Conservation (phyloP, 2,888 invertebrate species). For the Craniophora ligustri region DNA sequence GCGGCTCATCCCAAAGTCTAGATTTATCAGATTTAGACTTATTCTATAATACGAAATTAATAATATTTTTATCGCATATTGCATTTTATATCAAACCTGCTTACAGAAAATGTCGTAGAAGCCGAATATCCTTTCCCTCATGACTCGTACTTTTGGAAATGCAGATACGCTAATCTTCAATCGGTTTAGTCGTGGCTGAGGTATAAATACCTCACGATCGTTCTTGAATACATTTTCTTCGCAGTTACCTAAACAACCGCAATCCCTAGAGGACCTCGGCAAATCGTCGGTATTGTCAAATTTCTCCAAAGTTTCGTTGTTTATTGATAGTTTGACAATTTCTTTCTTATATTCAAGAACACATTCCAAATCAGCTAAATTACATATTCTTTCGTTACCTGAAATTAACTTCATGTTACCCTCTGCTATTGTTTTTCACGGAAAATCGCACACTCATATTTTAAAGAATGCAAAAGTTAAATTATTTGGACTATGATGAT, state of each 20-base stretch:
- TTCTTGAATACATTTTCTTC: slow-evolving; percentile 75
- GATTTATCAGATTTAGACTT: too few relatives aligned
- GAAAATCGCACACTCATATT: too few relatives aligned
- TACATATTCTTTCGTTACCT: slow-evolving; percentile 78
- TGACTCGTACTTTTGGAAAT: slow-evolving; percentile 91
- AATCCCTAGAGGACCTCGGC: slow-evolving; percentile 71
- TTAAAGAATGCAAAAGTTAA: too few relatives aligned
- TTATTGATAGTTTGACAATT: slow-evolving; percentile 68
- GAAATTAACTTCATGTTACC: slow-evolving; percentile 42
- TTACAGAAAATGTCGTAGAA: slow-evolving; percentile 92
- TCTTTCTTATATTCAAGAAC: slow-evolving; percentile 71
- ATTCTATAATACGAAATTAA: too few relatives aligned
- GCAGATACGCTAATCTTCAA: slow-evolving; percentile 88
- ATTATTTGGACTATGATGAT: too few relatives aligned
- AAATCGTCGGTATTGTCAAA: slow-evolving; percentile 58
- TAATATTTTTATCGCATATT: too few relatives aligned
- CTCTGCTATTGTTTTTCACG: too few relatives aligned
- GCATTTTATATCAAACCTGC: too few relatives aligned
- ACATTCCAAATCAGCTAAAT: slow-evolving; percentile 73
- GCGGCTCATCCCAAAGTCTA: too few relatives aligned
- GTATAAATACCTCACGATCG: slow-evolving; percentile 67
- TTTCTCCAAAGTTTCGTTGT: slow-evolving; percentile 61
- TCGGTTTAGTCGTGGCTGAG: slow-evolving; percentile 60
- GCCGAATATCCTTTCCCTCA: slow-evolving; percentile 91
- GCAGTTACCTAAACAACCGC: slow-evolving; percentile 76